Percentiles rank a stretch among this genome's conserved stretches.
Evolutionary conservation across 1,140 invertebrate genomes (phyloP).

Genomic region (Camponotus pennsylvanicus): DNA sequence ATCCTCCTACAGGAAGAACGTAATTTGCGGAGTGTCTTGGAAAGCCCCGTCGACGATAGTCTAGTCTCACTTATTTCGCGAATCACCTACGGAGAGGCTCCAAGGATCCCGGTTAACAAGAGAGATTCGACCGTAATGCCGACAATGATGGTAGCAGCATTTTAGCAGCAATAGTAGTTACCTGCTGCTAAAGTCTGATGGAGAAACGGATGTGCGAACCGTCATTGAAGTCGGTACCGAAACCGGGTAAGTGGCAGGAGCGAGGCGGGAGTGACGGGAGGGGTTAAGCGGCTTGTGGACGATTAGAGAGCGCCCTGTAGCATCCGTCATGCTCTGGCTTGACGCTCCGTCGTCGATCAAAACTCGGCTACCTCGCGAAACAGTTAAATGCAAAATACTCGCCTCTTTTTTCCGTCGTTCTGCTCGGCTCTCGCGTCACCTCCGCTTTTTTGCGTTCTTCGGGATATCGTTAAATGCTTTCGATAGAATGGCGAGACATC

Average conservation of each 20-base stretch:
- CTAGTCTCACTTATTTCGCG: constrained; percentile 30
- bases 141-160: constrained; percentile 8
- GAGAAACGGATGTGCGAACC: constrained; percentile 70
- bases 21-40: constrained; percentile 24
- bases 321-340: constrained; percentile 72
- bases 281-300: constrained; percentile 80
- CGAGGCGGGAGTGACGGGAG: constrained; percentile 1
- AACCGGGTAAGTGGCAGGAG: constrained; percentile 36
- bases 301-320: constrained; percentile 77
- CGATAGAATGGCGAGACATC: constrained; percentile 14
- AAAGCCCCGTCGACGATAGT: neutral
- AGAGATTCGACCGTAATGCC: constrained; percentile 57
- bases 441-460: constrained; percentile 1
- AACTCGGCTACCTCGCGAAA: constrained; percentile 67
- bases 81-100: constrained; percentile 15
- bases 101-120: constrained; percentile 45
- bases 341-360: constrained; percentile 72
- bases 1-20: constrained; percentile 23
- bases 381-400: constrained; percentile 69
- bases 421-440: neutral
- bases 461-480: constrained; percentile 39
- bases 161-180: neutral
- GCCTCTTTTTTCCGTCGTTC: neutral
- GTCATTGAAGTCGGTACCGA: constrained; percentile 41
- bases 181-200: constrained; percentile 41